Conservation (phyloP, 2,113 vertebrate genomes). For the Colossoma macropomum region DNA sequence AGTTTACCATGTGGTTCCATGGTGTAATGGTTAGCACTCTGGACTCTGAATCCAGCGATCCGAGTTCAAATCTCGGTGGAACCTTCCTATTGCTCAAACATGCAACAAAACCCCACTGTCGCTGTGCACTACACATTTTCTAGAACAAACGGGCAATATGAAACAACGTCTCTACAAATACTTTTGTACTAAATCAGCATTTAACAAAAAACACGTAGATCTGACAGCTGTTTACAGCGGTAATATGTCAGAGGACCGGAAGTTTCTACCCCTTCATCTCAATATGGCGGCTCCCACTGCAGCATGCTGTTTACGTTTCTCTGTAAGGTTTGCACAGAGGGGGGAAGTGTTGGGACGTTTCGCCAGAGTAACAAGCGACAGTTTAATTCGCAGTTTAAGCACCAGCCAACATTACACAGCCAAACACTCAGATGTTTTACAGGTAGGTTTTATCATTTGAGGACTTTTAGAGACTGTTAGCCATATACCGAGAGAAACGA, state of each 20-base stretch:
- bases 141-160: too few species aligned
- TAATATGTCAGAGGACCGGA: background rate
- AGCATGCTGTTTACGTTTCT: conserved; percentile 45
- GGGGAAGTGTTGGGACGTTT: background rate
- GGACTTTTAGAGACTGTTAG: too few species aligned
- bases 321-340: background rate
- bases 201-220: background rate
- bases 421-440: conserved; percentile 15
- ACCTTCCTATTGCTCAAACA: conserved; percentile 42
- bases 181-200: too few species aligned
- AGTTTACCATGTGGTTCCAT: conserved; percentile 78
- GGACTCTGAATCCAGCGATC: conserved; percentile 90
- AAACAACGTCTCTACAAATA: too few species aligned
- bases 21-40: conserved; percentile 88
- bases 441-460: conserved; percentile 59
- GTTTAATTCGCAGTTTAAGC: background rate
- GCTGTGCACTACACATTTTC: too few species aligned
- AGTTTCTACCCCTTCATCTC: background rate
- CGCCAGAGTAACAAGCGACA: background rate
- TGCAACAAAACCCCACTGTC: background rate
- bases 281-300: conserved; percentile 71
- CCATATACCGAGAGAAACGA: too few species aligned
- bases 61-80: conserved; percentile 95
- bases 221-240: background rate
- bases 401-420: conserved; percentile 27